phyloP scores from a whole-genome alignment of 2,113 vertebrate genomes.

The Misgurnus anguillicaudatus region DNA sequence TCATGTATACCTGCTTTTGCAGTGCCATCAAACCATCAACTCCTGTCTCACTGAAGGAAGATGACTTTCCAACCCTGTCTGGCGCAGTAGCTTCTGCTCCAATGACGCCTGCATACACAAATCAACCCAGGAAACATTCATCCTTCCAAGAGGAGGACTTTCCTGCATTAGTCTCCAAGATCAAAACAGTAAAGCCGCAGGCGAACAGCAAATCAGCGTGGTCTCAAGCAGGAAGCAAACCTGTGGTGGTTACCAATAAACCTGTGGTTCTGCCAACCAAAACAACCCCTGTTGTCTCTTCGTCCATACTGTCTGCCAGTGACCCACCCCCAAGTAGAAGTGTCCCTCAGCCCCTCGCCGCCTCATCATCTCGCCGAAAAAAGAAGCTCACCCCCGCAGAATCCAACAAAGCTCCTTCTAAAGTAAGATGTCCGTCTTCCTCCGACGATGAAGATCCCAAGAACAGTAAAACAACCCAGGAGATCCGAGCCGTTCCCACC shows the following conservation, averaged over 20 bases:
- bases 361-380: slow-evolving; percentile 64
- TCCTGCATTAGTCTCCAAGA: slow-evolving; percentile 88
- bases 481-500: slow-evolving; percentile 79
- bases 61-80: slow-evolving; percentile 93
- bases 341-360: slow-evolving; percentile 59
- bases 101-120: slow-evolving; percentile 77
- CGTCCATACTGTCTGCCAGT: slow-evolving; percentile 47
- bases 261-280: slow-evolving; percentile 63
- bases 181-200: slow-evolving; percentile 70
- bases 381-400: slow-evolving; percentile 75
- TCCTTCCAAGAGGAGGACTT: slow-evolving; percentile 97
- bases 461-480: slow-evolving; percentile 72
- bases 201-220: slow-evolving; percentile 82
- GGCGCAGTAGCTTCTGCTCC: slow-evolving; percentile 57
- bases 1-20: slow-evolving; percentile 32
- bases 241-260: slow-evolving; percentile 66
- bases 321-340: slow-evolving; percentile 40
- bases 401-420: slow-evolving; percentile 66
- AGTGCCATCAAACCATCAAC: slow-evolving; percentile 63
- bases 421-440: slow-evolving; percentile 58
- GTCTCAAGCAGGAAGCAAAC: slow-evolving; percentile 77
- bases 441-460: slow-evolving; percentile 68
- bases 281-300: slow-evolving; percentile 17
- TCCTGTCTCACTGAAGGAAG: slow-evolving; percentile 82
- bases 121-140: slow-evolving; percentile 70